Evolutionary conservation across 2,797 vertebrate genomes (phyloP).

Genomic region (Valencia hispanica): DNA sequence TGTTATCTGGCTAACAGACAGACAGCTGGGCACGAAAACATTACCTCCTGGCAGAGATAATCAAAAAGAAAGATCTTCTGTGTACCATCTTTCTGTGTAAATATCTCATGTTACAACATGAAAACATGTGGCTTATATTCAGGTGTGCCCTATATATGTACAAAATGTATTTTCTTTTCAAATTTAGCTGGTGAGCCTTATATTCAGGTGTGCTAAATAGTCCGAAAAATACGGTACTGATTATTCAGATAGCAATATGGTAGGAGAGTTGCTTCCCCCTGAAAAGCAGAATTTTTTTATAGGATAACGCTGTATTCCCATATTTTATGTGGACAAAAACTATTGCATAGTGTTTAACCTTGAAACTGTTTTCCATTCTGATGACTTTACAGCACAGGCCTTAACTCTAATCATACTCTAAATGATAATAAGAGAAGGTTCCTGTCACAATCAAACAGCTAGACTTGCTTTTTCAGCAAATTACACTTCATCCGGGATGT

Average conservation of each 20-base stretch:
- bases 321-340: slow-evolving; percentile 11
- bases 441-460: slow-evolving; percentile 26
- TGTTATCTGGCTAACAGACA: no score
- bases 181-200: no score
- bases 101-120: no score
- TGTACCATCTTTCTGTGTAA: no score
- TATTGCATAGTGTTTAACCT: slow-evolving; percentile 4
- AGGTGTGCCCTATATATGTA: no score
- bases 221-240: no score
- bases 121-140: no score
- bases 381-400: slow-evolving; percentile 14
- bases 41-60: no score
- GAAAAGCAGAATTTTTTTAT: slow-evolving; percentile 24
- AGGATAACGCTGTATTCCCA: slow-evolving; percentile 11
- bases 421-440: slow-evolving; percentile 51
- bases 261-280: background rate
- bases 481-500: slow-evolving; percentile 8
- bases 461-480: slow-evolving; percentile 15
- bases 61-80: no score
- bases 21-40: no score
- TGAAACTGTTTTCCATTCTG: slow-evolving; percentile 29
- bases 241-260: slow-evolving; percentile 18
- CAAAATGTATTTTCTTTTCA: no score
- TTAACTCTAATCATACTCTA: slow-evolving; percentile 39
- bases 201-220: no score